Conservation (phyloP, 2,888 invertebrate genomes). For the Temnothorax unifasciatus region DNA sequence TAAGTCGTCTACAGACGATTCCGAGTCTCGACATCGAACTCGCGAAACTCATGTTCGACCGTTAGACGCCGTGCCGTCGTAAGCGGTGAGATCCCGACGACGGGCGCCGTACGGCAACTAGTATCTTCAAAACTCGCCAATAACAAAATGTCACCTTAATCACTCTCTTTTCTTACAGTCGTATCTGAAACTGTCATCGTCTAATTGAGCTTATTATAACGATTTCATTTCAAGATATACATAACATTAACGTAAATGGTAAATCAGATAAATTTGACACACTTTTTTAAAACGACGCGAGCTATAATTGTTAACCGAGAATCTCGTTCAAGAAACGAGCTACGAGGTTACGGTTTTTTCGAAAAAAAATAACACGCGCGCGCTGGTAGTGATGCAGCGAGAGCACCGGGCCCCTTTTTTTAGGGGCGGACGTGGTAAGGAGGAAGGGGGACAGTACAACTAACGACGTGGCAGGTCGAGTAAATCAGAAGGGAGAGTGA, state of each 20-base stretch:
- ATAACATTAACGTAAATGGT: background rate
- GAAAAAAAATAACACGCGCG: constrained; percentile 53
- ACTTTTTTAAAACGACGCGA: background rate
- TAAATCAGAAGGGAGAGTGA: constrained; percentile 83
- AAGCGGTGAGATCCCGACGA: too few species aligned
- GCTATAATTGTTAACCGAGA: constrained; percentile 1
- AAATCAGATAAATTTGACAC: background rate
- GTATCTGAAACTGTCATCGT: background rate
- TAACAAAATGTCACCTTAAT: background rate
- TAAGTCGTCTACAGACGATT: too few species aligned
- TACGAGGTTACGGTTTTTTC: constrained; percentile 6
- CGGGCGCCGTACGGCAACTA: too few species aligned
- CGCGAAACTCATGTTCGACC: too few species aligned
- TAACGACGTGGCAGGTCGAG: constrained; percentile 82
- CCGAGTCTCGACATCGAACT: too few species aligned
- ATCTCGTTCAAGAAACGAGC: constrained; percentile 22
- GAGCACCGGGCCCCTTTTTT: constrained; percentile 66
- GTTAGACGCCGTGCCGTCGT: too few species aligned
- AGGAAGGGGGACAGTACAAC: constrained; percentile 70
- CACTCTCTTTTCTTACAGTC: background rate
- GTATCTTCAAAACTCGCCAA: background rate
- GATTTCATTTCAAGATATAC: background rate
- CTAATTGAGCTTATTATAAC: background rate
- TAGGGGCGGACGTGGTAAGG: constrained; percentile 26
- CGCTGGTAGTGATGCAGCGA: constrained; percentile 63